These are phyloP conservation scores for Blennius ocellaris DNA, from an alignment of 2,113 vertebrate genomes.

Conservation along the genomic window DNA sequence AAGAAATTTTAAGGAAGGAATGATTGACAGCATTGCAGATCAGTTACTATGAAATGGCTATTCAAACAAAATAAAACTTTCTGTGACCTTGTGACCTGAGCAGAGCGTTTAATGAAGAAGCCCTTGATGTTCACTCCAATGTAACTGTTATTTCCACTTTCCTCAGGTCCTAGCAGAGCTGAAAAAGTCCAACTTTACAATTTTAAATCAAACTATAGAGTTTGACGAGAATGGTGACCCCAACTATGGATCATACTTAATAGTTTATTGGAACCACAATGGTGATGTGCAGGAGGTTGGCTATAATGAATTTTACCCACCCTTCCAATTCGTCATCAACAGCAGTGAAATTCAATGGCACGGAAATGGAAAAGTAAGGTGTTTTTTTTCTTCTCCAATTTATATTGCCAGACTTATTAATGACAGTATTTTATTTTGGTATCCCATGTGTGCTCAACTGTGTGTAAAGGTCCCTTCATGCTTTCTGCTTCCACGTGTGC, in stretches of 20 bases:
- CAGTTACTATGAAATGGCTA: too few species aligned
- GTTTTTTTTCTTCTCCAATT: background rate
- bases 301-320: constrained; percentile 63
- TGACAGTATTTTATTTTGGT: background rate
- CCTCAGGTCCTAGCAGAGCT: constrained; percentile 67
- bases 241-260: constrained; percentile 70
- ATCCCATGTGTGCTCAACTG: background rate
- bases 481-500: too few species aligned
- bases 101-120: too few species aligned
- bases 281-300: constrained; percentile 74
- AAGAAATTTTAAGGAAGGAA: too few species aligned
- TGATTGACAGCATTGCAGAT: too few species aligned
- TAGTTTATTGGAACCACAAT: constrained; percentile 84
- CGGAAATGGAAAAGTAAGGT: constrained; percentile 56
- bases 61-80: too few species aligned
- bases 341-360: constrained; percentile 80
- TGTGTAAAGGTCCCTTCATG: background rate
- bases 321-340: constrained; percentile 70
- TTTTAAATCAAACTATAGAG: constrained; percentile 73
- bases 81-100: too few species aligned
- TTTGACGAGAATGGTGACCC: constrained; percentile 85
- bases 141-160: constrained; percentile 3
- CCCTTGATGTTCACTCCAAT: background rate
- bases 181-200: constrained; percentile 83
- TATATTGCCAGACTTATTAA: background rate